These are phyloP conservation scores for Lapara coniferarum DNA, from an alignment of 2,888 invertebrate genomes.

Conservation along the genomic window DNA sequence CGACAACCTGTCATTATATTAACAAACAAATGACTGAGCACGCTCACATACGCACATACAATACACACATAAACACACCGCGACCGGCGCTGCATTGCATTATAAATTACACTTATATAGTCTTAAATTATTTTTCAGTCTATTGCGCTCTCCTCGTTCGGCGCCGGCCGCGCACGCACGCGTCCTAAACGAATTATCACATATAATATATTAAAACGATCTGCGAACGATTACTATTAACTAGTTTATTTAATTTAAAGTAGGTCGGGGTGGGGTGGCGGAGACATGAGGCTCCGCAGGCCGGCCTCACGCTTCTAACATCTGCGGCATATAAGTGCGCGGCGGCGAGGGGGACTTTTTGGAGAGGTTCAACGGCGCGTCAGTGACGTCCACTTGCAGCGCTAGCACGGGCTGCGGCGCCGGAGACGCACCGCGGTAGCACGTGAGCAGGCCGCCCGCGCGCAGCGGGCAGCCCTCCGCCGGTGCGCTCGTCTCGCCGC, in stretches of 20 bases:
- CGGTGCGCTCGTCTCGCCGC: constrained; percentile 85
- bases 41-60: constrained; percentile 86
- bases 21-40: constrained; percentile 84
- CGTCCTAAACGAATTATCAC: constrained; percentile 85
- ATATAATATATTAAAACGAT: constrained; percentile 87
- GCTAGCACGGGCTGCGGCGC: constrained; percentile 77
- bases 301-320: constrained; percentile 86
- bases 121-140: constrained; percentile 85
- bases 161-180: constrained; percentile 82
- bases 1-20: constrained; percentile 91
- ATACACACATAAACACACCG: constrained; percentile 86
- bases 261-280: constrained; percentile 82
- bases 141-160: constrained; percentile 83
- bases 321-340: constrained; percentile 85
- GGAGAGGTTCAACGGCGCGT: constrained; percentile 94
- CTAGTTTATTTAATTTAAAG: constrained; percentile 80
- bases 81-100: constrained; percentile 85
- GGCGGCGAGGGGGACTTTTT: constrained; percentile 89
- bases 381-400: constrained; percentile 91
- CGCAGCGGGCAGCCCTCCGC: constrained; percentile 73
- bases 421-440: constrained; percentile 73
- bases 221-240: constrained; percentile 81
- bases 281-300: constrained; percentile 79
- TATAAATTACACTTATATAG: constrained; percentile 86
- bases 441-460: constrained; percentile 61